Evolutionary conservation across 2,113 vertebrate genomes (phyloP).

Genomic region (Aptenodytes patagonicus): DNA sequence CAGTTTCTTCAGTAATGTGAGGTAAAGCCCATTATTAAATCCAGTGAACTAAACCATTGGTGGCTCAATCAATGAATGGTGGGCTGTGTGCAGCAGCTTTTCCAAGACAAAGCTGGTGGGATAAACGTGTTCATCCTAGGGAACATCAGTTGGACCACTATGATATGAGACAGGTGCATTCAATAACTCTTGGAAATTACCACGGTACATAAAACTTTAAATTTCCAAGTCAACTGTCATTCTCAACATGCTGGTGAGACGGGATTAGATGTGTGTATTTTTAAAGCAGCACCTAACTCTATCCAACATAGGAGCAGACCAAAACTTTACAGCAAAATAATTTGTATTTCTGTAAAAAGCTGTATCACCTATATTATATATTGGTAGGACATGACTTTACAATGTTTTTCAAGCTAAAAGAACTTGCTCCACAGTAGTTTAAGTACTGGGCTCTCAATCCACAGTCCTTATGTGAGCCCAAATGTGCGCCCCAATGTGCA

Average conservation of each 20-base stretch:
- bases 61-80: neutral
- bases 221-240: neutral
- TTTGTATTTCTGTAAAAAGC: neutral
- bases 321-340: neutral
- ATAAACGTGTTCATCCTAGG: neutral
- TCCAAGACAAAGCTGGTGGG: neutral
- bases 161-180: neutral
- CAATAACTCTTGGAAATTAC: neutral
- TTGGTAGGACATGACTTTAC: neutral
- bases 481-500: neutral
- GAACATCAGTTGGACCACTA: neutral
- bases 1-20: neutral
- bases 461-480: neutral
- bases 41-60: neutral
- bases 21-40: neutral
- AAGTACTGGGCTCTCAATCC: neutral
- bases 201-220: neutral
- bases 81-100: neutral
- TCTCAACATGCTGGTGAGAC: neutral
- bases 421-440: neutral
- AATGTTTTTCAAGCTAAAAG: neutral
- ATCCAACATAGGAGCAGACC: neutral
- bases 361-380: neutral
- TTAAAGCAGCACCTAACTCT: neutral
- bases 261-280: neutral